These are phyloP conservation scores for Diachasma alloeum DNA, from an alignment of 1,140 invertebrate species.

Conservation along the genomic window DNA sequence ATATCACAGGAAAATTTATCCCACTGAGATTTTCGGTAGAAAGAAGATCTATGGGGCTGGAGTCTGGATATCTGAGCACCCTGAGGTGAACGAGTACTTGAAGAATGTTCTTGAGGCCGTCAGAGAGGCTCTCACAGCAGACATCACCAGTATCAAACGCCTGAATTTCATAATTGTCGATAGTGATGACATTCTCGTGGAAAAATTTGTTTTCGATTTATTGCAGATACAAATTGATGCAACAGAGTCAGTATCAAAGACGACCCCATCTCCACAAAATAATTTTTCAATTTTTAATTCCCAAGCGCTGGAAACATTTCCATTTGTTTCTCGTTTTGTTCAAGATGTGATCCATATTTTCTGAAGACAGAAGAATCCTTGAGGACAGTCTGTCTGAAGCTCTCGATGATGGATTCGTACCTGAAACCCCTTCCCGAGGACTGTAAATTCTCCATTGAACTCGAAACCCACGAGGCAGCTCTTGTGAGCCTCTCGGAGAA, in stretches of 20 bases:
- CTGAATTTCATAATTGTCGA: conserved; percentile 62
- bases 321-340: conserved; percentile 27
- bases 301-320: not conserved
- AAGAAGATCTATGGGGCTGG: conserved; percentile 69
- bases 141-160: conserved; percentile 55
- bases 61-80: conserved; percentile 68
- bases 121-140: conserved; percentile 58
- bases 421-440: conserved; percentile 64
- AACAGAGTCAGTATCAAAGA: conserved; percentile 45
- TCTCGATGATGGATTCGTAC: conserved; percentile 61
- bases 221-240: conserved; percentile 43
- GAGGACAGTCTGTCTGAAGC: conserved; percentile 67
- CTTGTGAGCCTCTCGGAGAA: conserved; percentile 62
- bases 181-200: conserved; percentile 48
- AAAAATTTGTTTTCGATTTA: conserved; percentile 69
- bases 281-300: too few relatives aligned
- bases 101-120: conserved; percentile 64
- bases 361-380: conserved; percentile 69
- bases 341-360: conserved; percentile 67
- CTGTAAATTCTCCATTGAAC: conserved; percentile 66
- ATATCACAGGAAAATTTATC: conserved; percentile 68
- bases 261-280: not conserved
- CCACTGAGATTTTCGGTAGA: conserved; percentile 67
- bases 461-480: conserved; percentile 67
- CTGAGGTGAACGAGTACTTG: conserved; percentile 70